A percentile compares a stretch with the other conserved stretches of the same genome.
Evolutionary conservation across 2,888 invertebrate genomes (phyloP).

Genomic region (Tachystola acroxantha): DNA sequence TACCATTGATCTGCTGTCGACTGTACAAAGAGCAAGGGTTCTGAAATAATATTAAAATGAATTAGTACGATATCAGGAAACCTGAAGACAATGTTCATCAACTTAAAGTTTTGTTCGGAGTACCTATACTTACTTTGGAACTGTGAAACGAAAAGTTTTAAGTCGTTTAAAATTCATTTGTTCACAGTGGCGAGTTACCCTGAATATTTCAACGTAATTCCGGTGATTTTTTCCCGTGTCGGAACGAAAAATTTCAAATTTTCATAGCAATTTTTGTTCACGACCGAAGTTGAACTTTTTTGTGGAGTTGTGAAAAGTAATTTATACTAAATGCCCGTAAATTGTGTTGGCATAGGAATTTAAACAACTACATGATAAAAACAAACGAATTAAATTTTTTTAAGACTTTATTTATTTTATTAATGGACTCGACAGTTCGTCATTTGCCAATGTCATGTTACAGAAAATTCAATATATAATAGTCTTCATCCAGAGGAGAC

Average conservation of each 20-base stretch:
- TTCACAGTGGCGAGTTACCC: conserved; percentile 4
- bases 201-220: conserved; percentile 10
- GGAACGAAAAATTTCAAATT: conserved; percentile 1
- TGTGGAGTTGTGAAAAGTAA: conserved; percentile 1
- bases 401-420: no score
- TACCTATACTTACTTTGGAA: conserved; percentile 1
- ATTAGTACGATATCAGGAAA: not conserved
- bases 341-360: not conserved
- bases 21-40: no score
- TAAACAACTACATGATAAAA: no score
- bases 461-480: no score
- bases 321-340: not conserved
- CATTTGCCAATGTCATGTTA: no score
- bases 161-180: conserved; percentile 13
- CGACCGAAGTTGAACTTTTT: conserved; percentile 4
- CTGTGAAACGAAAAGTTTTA: conserved; percentile 8
- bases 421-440: no score
- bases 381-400: no score
- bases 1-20: no score
- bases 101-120: not conserved
- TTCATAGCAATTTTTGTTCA: conserved; percentile 2
- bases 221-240: not conserved
- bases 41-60: not conserved
- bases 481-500: no score
- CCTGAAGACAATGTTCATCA: not conserved